Evolutionary conservation across 2,888 invertebrate genomes (phyloP).

Genomic region (Adelphocoris suturalis): DNA sequence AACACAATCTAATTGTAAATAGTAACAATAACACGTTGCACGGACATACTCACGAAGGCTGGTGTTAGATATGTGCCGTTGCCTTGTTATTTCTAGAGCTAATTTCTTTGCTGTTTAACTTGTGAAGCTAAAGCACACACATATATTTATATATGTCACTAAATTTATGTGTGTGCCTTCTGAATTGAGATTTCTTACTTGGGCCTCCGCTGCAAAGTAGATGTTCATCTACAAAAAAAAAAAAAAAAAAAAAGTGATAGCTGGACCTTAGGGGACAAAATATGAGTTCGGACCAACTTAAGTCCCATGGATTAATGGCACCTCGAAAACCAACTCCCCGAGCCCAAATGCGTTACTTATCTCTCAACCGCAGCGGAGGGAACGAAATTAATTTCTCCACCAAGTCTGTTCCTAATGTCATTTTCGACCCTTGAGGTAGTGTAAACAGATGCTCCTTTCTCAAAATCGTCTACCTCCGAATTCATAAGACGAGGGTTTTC

Average conservation of each 20-base stretch:
- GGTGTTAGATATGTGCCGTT: too few species aligned
- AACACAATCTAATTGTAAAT: too few species aligned
- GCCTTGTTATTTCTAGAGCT: too few species aligned
- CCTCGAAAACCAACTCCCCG: conserved; percentile 25
- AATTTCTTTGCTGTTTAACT: too few species aligned
- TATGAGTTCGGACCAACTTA: not conserved
- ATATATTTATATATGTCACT: too few species aligned
- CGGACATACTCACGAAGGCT: too few species aligned
- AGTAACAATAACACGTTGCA: too few species aligned
- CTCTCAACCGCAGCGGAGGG: not conserved
- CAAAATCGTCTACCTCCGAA: conserved; percentile 3
- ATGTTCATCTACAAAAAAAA: not conserved
- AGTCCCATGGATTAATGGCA: not conserved
- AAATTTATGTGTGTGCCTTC: too few species aligned
- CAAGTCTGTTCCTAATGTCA: not conserved
- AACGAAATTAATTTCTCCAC: not conserved
- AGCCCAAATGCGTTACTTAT: conserved; percentile 3
- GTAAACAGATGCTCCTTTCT: conserved; percentile 19
- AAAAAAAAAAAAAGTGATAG: too few species aligned
- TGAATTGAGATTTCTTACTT: conserved; percentile 18
- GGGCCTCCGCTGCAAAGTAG: not conserved
- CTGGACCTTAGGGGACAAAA: not conserved
- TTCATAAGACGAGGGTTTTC: not conserved
- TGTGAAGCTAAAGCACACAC: too few species aligned
- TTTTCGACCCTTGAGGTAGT: not conserved